phyloP scores from a whole-genome alignment of 2,888 invertebrate species.

The Campoplex capitator region DNA sequence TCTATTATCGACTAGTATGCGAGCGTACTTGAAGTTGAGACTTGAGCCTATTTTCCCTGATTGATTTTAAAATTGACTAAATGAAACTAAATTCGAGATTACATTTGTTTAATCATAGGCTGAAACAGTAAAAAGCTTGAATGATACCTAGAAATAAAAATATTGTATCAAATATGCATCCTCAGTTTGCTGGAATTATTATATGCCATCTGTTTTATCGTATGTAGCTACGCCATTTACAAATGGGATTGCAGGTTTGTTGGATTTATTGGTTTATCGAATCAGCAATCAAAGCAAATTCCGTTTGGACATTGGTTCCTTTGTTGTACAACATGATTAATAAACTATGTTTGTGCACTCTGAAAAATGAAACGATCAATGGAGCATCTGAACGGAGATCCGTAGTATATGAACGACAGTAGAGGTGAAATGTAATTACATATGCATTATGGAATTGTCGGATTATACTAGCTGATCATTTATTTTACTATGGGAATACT shows the following conservation, averaged over 20 bases:
- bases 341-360: not conserved
- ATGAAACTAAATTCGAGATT: not conserved
- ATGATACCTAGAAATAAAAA: not conserved
- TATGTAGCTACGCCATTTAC: not conserved
- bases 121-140: not conserved
- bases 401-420: not conserved
- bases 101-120: not conserved
- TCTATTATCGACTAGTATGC: conserved; percentile 9
- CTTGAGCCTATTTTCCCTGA: conserved; percentile 7
- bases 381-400: not conserved
- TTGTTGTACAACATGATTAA: not conserved
- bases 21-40: not conserved
- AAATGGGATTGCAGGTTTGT: not conserved
- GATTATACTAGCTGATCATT: not conserved
- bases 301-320: not conserved
- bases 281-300: not conserved
- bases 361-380: not conserved
- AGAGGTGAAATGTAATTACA: conserved; percentile 15
- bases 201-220: not conserved
- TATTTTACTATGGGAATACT: not conserved
- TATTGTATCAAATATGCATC: not conserved
- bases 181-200: not conserved
- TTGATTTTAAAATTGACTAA: not conserved
- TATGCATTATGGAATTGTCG: conserved; percentile 15
- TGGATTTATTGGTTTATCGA: not conserved